Evolutionary conservation across 2,113 vertebrate species (phyloP).

Genomic region (Australoheros scitulus): DNA sequence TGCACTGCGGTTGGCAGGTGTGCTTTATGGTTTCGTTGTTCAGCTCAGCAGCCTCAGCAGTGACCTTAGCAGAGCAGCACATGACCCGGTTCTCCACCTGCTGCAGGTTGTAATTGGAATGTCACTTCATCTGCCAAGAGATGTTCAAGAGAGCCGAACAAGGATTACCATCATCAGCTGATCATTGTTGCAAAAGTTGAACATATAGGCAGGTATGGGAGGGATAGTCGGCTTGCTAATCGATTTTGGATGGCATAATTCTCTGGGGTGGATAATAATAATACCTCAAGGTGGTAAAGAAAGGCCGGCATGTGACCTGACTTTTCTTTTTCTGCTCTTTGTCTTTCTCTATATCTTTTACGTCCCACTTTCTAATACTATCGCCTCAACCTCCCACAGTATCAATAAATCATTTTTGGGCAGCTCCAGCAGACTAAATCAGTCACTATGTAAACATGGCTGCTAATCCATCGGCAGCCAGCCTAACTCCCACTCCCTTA

Average conservation of each 20-base stretch:
- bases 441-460: constrained; percentile 68
- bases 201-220: not conserved
- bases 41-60: not conserved
- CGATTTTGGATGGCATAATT: not conserved
- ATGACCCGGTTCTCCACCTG: not conserved
- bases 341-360: constrained; percentile 23
- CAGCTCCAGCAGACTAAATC: constrained; percentile 60
- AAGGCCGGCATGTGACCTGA: not conserved
- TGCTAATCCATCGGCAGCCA: constrained; percentile 70
- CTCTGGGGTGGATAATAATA: not conserved
- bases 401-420: constrained; percentile 66
- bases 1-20: not conserved
- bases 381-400: constrained; percentile 22
- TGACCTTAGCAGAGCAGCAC: not conserved
- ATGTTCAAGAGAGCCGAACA: no score
- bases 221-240: not conserved
- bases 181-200: not conserved
- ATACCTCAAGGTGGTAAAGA: not conserved
- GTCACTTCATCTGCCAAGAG: not conserved
- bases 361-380: constrained; percentile 37
- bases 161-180: not conserved
- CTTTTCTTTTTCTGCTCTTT: not conserved
- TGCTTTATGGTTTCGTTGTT: not conserved
- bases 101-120: not conserved
- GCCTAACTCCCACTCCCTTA: constrained; percentile 57